Base-by-base conservation (phyloP, 2,888 invertebrate genomes). In the Prenolepis imparis region DNA sequence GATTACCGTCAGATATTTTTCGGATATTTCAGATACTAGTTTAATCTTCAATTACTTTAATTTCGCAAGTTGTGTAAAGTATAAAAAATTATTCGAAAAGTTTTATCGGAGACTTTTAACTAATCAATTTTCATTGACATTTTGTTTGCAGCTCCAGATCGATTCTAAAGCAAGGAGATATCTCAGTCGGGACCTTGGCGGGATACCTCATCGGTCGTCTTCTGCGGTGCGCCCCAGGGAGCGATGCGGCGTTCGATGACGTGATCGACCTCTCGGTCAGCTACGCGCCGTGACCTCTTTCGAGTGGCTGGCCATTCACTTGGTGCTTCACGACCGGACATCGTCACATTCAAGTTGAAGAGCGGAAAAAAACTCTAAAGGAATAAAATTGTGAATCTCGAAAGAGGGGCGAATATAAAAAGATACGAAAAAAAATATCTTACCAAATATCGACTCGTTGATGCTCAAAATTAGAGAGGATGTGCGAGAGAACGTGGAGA, bases 201-300 rank as follows among this genome's bases (percentile, higher is more conserved):
- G 59, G 72, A 55, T 70, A 66, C 44, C 77, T 80, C 77, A 64
- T 64, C 82, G 70, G 11, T 64, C 82, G 83, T 77, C 74, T 86
- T 77, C 68, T 70, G 86, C 52, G 73, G 44, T 74, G 75, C 72
- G 36, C 41, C 70, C 32, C 57, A 74, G 48, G 44, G 75, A 75
- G 18, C 80, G 82, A 85, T 86, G 86, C 88, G 84, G 32, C 73
- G 82, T 64, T 83, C 86, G 84, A 87, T 89, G 89, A 87, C 83
- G 89, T 86, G 87, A 90, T 82, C 87, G 90, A 88, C 66, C 82
- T 82, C 68, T 86, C 83, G 89, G 83, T 86, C 88, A 89, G 84
- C 73, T 84, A 77, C 57, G 63, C 67, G 85, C 80, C 70, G 55
- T 81, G 70, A 82, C 68, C 82, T 78, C 74, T 84, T 82, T 84